Percentiles rank a stretch among this genome's conserved stretches.
These are phyloP conservation scores for Chlorocebus sabaeus DNA, from an alignment of 2,113 vertebrate species.

Conservation along the genomic window DNA sequence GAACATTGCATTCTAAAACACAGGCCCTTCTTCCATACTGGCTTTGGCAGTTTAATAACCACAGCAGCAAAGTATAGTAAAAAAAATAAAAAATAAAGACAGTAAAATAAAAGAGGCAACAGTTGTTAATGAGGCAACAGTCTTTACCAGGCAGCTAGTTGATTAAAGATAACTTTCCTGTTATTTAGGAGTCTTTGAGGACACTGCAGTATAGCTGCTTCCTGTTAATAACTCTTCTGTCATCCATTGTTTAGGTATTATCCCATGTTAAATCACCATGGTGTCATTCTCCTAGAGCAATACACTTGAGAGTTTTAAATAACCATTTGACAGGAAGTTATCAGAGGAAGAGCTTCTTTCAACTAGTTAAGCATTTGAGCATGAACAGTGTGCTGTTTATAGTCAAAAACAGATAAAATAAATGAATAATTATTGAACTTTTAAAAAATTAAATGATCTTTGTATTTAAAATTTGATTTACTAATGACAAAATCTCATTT, in stretches of 20 bases:
- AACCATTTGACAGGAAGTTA: constrained; percentile 35
- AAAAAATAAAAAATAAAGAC: not conserved
- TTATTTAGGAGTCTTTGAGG: constrained; percentile 10
- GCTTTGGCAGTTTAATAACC: not conserved
- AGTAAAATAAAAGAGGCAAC: not conserved
- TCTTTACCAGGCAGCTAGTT: not conserved
- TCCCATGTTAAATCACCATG: constrained; percentile 29
- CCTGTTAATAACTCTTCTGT: constrained; percentile 53
- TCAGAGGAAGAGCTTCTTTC: constrained; percentile 24
- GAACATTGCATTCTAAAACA: not conserved
- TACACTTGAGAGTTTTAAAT: constrained; percentile 38
- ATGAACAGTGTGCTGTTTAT: not conserved
- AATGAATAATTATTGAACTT: not conserved
- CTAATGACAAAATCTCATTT: not conserved
- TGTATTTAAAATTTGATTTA: not conserved
- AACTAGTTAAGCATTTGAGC: not conserved
- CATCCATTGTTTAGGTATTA: constrained; percentile 17
- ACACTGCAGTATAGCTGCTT: not conserved
- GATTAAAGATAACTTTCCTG: not conserved
- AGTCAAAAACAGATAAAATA: not conserved
- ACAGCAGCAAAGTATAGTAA: not conserved
- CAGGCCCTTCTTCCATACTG: not conserved
- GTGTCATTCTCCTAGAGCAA: constrained; percentile 28
- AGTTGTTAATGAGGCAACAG: not conserved
- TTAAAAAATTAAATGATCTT: not conserved